Percentiles rank a stretch among this genome's conserved stretches.
Conservation (phyloP, 2,888 invertebrate genomes). For the Axea sp. region DNA sequence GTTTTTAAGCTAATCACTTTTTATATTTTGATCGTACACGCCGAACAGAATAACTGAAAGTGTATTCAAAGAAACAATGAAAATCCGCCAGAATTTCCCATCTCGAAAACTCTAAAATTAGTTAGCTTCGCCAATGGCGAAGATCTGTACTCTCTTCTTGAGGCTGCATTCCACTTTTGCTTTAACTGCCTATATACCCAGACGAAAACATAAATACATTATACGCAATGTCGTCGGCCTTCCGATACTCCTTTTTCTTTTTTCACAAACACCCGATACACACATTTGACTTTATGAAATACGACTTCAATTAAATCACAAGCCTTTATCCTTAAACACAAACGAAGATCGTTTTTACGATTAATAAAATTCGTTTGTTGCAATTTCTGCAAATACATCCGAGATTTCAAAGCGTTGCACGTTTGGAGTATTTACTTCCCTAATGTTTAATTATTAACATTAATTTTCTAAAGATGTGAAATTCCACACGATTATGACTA, state of each 20-base stretch:
- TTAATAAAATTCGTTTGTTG: conserved; percentile 38
- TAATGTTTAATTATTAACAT: too few species aligned
- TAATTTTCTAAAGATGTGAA: too few species aligned
- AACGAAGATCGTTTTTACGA: conserved; percentile 29
- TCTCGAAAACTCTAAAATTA: conserved; percentile 49
- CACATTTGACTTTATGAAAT: conserved; percentile 49
- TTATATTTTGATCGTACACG: too few species aligned
- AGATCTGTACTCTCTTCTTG: conserved; percentile 44
- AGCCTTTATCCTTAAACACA: conserved; percentile 10
- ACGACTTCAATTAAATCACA: conserved; percentile 49
- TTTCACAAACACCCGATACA: conserved; percentile 38
- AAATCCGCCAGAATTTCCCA: conserved; percentile 38
- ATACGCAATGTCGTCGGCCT: conserved; percentile 46
- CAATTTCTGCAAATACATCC: conserved; percentile 2
- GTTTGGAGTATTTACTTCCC: too few species aligned
- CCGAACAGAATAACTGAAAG: too few species aligned
- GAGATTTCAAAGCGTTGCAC: not conserved
- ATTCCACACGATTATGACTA: too few species aligned
- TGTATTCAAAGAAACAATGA: conserved; percentile 43
- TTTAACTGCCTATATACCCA: conserved; percentile 47
- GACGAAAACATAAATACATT: conserved; percentile 61
- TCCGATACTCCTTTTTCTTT: conserved; percentile 12
- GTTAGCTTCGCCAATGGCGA: conserved; percentile 45
- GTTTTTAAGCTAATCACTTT: too few species aligned
- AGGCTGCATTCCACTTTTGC: conserved; percentile 58